Evolutionary conservation across 2,888 invertebrate species (phyloP).

Genomic region (Sarcophaga variegata): DNA sequence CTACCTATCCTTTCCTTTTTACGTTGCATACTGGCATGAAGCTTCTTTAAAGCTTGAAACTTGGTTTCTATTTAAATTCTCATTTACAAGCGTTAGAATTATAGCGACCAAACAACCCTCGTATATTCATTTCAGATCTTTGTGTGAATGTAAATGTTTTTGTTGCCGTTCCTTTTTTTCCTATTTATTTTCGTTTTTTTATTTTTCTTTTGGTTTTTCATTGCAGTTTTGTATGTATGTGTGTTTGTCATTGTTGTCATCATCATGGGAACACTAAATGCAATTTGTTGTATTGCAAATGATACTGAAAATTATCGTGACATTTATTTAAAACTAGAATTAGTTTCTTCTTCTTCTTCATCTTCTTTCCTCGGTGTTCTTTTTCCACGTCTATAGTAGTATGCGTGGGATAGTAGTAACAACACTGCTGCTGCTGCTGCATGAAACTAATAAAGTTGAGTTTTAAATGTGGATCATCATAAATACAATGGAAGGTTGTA

Average conservation of each 20-base stretch:
- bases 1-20: no score
- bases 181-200: slow-evolving; percentile 14
- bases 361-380: neutral
- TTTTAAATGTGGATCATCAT: slow-evolving; percentile 64
- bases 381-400: neutral
- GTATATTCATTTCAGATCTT: slow-evolving; percentile 1
- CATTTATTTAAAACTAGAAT: slow-evolving; percentile 68
- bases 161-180: slow-evolving; percentile 4
- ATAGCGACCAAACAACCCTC: no score
- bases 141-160: slow-evolving; percentile 29
- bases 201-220: slow-evolving; percentile 11
- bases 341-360: slow-evolving; percentile 54
- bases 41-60: no score
- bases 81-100: no score
- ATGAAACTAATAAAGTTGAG: slow-evolving; percentile 58
- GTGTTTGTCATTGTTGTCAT: slow-evolving; percentile 52
- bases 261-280: slow-evolving; percentile 69
- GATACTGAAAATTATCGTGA: slow-evolving; percentile 70
- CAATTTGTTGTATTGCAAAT: slow-evolving; percentile 69
- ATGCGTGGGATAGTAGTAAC: slow-evolving; percentile 15
- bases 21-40: no score
- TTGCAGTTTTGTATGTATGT: slow-evolving; percentile 31
- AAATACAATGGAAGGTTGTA: slow-evolving; percentile 57
- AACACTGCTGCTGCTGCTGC: slow-evolving; percentile 22
- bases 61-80: no score